Base-by-base conservation (phyloP, 2,888 invertebrate species). In the Cataglyphis altisquamis region DNA sequence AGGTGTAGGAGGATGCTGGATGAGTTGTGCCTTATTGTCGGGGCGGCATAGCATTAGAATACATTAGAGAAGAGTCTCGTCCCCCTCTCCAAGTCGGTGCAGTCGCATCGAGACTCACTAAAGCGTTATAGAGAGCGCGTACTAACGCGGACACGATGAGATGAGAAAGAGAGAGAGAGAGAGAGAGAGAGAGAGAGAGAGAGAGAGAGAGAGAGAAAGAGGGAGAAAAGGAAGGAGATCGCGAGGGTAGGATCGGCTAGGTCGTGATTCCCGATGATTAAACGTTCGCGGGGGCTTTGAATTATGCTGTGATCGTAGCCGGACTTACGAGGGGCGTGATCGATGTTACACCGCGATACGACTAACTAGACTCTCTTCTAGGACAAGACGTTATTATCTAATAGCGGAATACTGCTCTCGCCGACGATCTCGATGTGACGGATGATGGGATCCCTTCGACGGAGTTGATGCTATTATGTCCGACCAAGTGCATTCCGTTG, bases 1-100 rank as follows among this genome's bases (percentile, higher is more conserved):
- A 88, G 89, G 91, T 90, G 93, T 93, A 91, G 93, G 93, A 89
- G 92, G 92, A 90, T 88, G 90, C 85, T 82, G 89, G 91, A 94
- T 94, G 94, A 94, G 92, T 94, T 94, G 94, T 93, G 93, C 93
- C 90, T 94, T 93, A 94, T 94, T 94, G 94, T 94, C 93, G 93
- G 93, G 94, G 94, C 94, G 94, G 94, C 92, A 94, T 94, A 93
- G 87, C 90, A 94, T 94, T 94, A 94, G 92, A 94, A 94, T 94
- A 94, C 90, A 94, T 94, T 93, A 93, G 89, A 90, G 70, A 45
- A 68, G 63, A 67, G 72, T 84, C 85, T 84, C 85, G 55, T 81
- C 75, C 62, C 48, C 67, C 41, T 60, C 12, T 55, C 67, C 45
- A 39, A 77, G 78, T n/a, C 64, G 39, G 66, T 57, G 60, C 66